Evolutionary conservation across 2,113 vertebrate genomes (phyloP), one percentile per base, ranked within the genome.

Genomic region (Mormyrus lacerda): DNA sequence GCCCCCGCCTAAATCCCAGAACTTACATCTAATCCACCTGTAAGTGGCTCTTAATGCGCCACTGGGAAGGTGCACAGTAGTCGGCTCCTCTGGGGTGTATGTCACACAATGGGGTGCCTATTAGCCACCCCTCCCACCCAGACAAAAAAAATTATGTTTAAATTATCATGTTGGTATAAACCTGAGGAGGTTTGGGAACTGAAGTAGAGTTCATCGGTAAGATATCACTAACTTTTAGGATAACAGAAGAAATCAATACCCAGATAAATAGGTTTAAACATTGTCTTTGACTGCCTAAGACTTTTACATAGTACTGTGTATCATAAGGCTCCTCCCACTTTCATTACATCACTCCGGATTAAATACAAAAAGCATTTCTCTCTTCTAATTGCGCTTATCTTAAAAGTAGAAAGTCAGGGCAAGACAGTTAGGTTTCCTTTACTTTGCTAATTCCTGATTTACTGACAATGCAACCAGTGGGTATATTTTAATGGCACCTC

Each of bases 21-120:
- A 93, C 92, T 90, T 94, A 93, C 94, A 94, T 92, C 93, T 95
- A 95, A 94, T 95, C 93, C 94, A 94, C 93, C 93, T 94, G 95
- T 95, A 96, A 95, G 93, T 88, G 88, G 89, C 90, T 93, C 93
- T 92, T 95, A 95, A 96, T 94, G 93, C 94, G 35, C 31, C 5
- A 10, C 3, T 42, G 10, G 17, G 50, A 17, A 92, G 89, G 69
- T 27, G 45, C 91, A 89, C 91, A 90, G 61, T 90, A 91, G 91
- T n/a, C 89, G 91, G 92, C 90, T 93, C 92, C 91, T 90, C 91
- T 90, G 91, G 90, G 65, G 91, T 93, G 90, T 83, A 90, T 84
- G 91, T 89, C 91, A 90, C 91, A 95, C 94, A 95, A 95, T 92
- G 91, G 91, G 90, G 91, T 91, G 15, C 85, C 95, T 95, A 95